Evolutionary conservation across 1,140 invertebrate genomes (phyloP).

Genomic region (Lordiphosa stackelbergi): DNA sequence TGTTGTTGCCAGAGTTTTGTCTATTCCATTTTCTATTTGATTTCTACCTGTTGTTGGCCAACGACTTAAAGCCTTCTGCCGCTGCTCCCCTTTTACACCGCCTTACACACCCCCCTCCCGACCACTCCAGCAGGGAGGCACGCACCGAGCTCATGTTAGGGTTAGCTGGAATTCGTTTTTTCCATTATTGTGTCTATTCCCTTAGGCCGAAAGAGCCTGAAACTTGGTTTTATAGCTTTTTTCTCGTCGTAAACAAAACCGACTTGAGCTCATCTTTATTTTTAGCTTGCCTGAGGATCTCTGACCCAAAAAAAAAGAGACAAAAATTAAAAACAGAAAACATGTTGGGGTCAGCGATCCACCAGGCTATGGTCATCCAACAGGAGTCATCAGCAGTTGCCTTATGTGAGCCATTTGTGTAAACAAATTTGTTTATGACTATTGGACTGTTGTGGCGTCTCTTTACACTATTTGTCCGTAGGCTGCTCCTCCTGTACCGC

Average conservation of each 20-base stretch:
- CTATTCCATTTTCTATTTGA: conserved; percentile 76
- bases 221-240: conserved; percentile 62
- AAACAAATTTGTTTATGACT: conserved; percentile 72
- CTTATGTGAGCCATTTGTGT: conserved; percentile 67
- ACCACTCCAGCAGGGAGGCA: conserved; percentile 18
- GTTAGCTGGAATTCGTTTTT: conserved; percentile 49
- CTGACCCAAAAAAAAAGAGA: conserved; percentile 53
- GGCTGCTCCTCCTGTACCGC: conserved; percentile 19
- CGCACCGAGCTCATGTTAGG: conserved; percentile 45
- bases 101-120: conserved; percentile 5
- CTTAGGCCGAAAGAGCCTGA: conserved; percentile 30
- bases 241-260: conserved; percentile 59
- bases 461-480: conserved; percentile 14
- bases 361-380: conserved; percentile 34
- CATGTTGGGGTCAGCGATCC: conserved; percentile 28
- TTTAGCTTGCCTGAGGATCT: conserved; percentile 62
- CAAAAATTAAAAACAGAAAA: conserved; percentile 15
- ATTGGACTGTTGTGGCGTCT: conserved; percentile 16
- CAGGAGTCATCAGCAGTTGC: conserved; percentile 43
- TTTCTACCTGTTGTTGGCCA: conserved; percentile 71
- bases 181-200: conserved; percentile 16
- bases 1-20: conserved; percentile 44
- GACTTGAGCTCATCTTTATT: conserved; percentile 66
- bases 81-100: conserved; percentile 53
- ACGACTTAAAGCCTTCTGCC: conserved; percentile 61